phyloP scores from a whole-genome alignment of 2,797 vertebrate genomes.

The Lacerta agilis region DNA sequence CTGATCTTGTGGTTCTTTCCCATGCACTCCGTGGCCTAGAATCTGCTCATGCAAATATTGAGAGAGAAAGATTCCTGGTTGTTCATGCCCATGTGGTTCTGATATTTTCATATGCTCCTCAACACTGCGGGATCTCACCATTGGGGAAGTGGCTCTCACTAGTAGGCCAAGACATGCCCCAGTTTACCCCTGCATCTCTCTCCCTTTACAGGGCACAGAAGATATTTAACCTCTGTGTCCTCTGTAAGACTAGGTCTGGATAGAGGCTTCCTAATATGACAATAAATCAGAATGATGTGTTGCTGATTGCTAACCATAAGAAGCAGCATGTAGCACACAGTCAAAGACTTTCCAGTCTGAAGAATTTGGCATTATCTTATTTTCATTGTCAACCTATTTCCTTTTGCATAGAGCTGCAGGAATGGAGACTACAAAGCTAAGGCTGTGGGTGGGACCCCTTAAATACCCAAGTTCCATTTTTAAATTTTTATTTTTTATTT shows the following conservation, averaged over 20 bases:
- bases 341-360: conserved; percentile 21
- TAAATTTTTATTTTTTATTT: conserved; percentile 14
- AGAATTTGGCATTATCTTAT: conserved; percentile 42
- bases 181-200: too few species aligned
- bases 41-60: neutral
- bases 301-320: neutral
- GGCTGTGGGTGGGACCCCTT: conserved; percentile 20
- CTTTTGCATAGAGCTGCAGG: neutral
- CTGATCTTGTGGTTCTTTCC: neutral
- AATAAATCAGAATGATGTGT: conserved; percentile 9
- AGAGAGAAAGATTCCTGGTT: neutral
- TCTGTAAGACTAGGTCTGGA: conserved; percentile 14
- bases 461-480: conserved; percentile 7
- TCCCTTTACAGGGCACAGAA: rapidly evolving
- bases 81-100: neutral
- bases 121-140: neutral
- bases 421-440: neutral
- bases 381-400: conserved; percentile 49
- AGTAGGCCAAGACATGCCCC: neutral
- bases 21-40: neutral
- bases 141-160: neutral
- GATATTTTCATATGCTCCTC: neutral
- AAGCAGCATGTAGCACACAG: neutral
- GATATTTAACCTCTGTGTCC: neutral
- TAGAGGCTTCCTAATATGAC: conserved; percentile 36